A percentile compares a stretch with the other conserved stretches of the same genome.
phyloP scores from a whole-genome alignment of 1,140 invertebrate species.

The Euwallacea fornicatus region DNA sequence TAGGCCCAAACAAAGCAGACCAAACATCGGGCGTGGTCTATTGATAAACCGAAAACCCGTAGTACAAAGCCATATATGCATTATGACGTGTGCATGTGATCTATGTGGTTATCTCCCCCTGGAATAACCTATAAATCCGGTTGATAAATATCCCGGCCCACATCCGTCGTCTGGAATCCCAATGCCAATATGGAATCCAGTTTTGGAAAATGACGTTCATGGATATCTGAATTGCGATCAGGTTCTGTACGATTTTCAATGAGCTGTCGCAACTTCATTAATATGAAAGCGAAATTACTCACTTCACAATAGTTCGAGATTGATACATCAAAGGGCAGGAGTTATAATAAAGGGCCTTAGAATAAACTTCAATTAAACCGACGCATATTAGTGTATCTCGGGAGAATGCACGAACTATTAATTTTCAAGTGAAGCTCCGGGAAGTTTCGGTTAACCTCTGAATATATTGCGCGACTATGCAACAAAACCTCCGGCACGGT shows the following conservation, averaged over 20 bases:
- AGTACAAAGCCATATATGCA: not conserved
- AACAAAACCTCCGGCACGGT: slow-evolving; percentile 8
- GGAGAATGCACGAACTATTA: slow-evolving; percentile 12
- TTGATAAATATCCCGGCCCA: slow-evolving; percentile 12
- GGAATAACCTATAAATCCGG: not conserved
- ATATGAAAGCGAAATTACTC: not conserved
- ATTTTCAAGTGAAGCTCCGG: slow-evolving; percentile 10
- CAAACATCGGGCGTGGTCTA: no score
- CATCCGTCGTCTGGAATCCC: slow-evolving; percentile 1
- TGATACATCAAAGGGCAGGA: not conserved
- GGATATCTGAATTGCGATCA: not conserved
- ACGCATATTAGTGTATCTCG: not conserved
- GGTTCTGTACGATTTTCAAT: not conserved
- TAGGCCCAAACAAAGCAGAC: no score
- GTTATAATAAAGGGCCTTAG: not conserved
- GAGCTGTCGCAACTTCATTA: not conserved
- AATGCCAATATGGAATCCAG: slow-evolving; percentile 2
- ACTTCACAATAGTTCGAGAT: not conserved
- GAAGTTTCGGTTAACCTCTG: slow-evolving; percentile 13
- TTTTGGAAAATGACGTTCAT: slow-evolving; percentile 1
- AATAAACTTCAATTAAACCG: slow-evolving; percentile 15
- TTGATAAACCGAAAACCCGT: not conserved
- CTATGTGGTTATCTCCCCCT: not conserved
- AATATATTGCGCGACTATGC: slow-evolving; percentile 11
- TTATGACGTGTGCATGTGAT: not conserved